phyloP scores from a whole-genome alignment of 64 coral and sea anemone species.

The Catalaphyllia jardinei region DNA sequence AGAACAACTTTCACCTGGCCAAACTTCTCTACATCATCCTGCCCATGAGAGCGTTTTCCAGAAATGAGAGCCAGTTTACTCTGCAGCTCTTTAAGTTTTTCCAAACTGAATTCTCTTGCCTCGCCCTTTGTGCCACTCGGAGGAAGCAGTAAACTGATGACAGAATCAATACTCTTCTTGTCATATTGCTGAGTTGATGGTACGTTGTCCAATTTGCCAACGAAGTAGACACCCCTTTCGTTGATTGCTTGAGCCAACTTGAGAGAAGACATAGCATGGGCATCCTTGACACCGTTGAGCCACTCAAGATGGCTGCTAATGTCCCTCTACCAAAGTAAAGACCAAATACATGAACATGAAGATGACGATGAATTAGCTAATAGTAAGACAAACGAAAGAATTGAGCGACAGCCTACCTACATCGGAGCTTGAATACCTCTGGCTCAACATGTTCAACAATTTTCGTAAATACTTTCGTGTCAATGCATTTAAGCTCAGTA shows the following conservation, averaged over 20 bases:
- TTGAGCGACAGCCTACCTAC: too few species aligned
- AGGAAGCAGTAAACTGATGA: conserved; percentile 43
- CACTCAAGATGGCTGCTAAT: conserved; percentile 57
- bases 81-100: conserved; percentile 59
- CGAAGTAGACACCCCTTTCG: conserved; percentile 44
- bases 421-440: too few species aligned
- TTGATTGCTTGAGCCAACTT: conserved; percentile 67
- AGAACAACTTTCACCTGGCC: conserved; percentile 15
- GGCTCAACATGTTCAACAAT: too few species aligned
- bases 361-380: too few species aligned
- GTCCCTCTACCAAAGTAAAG: conserved; percentile 29
- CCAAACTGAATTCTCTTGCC: conserved; percentile 42
- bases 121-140: neutral
- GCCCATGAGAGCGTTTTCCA: conserved; percentile 32
- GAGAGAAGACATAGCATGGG: conserved; percentile 67
- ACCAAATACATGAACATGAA: too few species aligned
- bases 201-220: conserved; percentile 34
- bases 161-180: conserved; percentile 49
- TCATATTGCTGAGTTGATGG: neutral
- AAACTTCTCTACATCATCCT: conserved; percentile 51
- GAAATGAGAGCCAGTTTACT: conserved; percentile 80
- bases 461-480: too few species aligned
- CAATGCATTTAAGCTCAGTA: too few species aligned
- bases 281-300: conserved; percentile 73
- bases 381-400: too few species aligned